A percentile compares a stretch with the other conserved stretches of the same genome.
Conservation (phyloP, 1,140 invertebrate genomes). For the Bombus cullumanus region DNA sequence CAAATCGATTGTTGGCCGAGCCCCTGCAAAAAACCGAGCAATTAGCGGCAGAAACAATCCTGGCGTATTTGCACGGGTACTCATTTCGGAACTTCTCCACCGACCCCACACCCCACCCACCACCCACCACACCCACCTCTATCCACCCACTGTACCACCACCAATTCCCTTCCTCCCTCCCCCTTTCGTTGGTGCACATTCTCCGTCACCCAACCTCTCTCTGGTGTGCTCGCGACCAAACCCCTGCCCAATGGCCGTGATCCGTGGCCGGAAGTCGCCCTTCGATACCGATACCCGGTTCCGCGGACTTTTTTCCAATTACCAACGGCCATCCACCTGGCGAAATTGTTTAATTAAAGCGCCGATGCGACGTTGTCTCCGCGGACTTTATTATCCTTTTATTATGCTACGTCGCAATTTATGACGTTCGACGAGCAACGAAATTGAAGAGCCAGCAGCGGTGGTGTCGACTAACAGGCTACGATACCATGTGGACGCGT, state of each 20-base stretch:
- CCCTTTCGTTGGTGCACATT: neutral
- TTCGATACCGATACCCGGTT: constrained; percentile 66
- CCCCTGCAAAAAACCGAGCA: constrained; percentile 74
- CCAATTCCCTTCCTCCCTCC: constrained; percentile 30
- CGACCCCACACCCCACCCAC: constrained; percentile 32
- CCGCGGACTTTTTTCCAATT: constrained; percentile 64
- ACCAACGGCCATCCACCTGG: constrained; percentile 42
- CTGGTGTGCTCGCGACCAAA: constrained; percentile 15
- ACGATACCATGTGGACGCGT: too few relatives aligned
- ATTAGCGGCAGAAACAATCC: constrained; percentile 79
- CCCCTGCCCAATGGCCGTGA: constrained; percentile 47
- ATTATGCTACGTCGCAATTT: constrained; percentile 35
- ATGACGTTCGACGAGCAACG: constrained; percentile 5
- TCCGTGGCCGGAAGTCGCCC: constrained; percentile 69
- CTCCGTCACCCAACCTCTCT: constrained; percentile 3
- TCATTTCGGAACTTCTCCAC: constrained; percentile 74
- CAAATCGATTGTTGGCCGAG: constrained; percentile 73
- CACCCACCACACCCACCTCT: neutral
- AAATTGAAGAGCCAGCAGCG: constrained; percentile 17
- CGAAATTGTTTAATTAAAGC: constrained; percentile 67
- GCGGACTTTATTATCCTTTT: constrained; percentile 35
- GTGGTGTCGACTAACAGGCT: neutral
- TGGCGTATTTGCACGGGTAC: constrained; percentile 75
- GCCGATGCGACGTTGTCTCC: constrained; percentile 29
- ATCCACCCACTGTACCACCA: neutral